Evolutionary conservation across 2,113 vertebrate genomes (phyloP).

Genomic region (Agapornis roseicollis): DNA sequence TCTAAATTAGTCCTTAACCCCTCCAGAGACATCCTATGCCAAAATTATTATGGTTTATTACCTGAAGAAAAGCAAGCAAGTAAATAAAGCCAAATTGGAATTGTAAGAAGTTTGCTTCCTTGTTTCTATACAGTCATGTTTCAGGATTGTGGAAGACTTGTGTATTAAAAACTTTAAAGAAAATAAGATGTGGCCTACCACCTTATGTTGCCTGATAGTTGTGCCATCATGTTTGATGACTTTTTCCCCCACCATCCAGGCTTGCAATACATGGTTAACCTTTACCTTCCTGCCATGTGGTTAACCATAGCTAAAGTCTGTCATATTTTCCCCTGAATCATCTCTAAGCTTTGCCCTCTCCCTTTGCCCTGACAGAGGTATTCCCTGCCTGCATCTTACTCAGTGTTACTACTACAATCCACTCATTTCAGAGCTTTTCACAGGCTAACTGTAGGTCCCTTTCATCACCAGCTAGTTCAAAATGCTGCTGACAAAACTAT

Average conservation of each 20-base stretch:
- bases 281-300: neutral
- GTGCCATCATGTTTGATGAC: neutral
- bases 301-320: neutral
- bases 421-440: neutral
- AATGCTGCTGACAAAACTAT: neutral
- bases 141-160: accelerated
- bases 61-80: neutral
- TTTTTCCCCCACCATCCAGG: neutral
- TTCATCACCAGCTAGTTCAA: neutral
- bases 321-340: neutral
- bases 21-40: neutral
- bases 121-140: neutral
- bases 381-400: neutral
- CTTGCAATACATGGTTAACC: accelerated
- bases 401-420: neutral
- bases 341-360: neutral
- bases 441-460: neutral
- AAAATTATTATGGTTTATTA: neutral
- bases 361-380: neutral
- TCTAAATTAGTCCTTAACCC: neutral
- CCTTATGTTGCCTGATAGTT: neutral
- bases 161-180: neutral
- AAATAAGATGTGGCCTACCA: neutral
- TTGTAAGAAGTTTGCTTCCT: neutral
- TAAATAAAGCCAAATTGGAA: neutral